phyloP scores from a whole-genome alignment of 2,113 vertebrate species.

The Nansenia antarctica region DNA sequence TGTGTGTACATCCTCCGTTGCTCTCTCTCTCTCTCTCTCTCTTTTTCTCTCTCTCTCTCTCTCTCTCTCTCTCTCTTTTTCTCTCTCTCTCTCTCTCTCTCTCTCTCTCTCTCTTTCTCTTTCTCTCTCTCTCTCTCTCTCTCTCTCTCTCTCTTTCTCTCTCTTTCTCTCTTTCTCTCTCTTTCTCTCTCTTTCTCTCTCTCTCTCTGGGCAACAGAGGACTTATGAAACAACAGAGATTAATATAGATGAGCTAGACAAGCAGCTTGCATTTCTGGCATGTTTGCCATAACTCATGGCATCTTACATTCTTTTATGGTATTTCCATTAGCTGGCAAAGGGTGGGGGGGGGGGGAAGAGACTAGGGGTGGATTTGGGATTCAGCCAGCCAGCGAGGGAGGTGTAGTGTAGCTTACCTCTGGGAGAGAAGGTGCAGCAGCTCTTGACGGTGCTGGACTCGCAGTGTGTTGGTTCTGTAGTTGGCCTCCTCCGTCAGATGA shows the following conservation, averaged over 20 bases:
- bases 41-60: no score
- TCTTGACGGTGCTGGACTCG: slow-evolving; percentile 86
- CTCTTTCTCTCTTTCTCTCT: no score
- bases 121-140: no score
- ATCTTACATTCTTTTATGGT: not conserved
- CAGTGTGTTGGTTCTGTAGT: slow-evolving; percentile 86
- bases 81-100: no score
- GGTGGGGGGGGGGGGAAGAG: not conserved
- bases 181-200: not conserved
- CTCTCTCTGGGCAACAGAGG: not conserved
- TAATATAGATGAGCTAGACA: not conserved
- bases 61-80: no score
- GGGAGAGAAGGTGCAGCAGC: slow-evolving; percentile 78
- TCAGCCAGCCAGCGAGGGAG: no score
- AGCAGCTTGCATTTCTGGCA: not conserved
- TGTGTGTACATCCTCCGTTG: not conserved
- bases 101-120: no score
- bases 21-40: not conserved
- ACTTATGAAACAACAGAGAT: not conserved
- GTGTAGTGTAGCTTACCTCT: no score
- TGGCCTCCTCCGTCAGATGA: slow-evolving; percentile 75
- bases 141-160: no score
- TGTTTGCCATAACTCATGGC: not conserved
- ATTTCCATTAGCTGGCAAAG: no score
- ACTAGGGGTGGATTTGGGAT: slow-evolving; percentile 1